These are phyloP conservation scores for Parnassius apollo DNA, from an alignment of 2,888 invertebrate genomes.

Conservation along the genomic window DNA sequence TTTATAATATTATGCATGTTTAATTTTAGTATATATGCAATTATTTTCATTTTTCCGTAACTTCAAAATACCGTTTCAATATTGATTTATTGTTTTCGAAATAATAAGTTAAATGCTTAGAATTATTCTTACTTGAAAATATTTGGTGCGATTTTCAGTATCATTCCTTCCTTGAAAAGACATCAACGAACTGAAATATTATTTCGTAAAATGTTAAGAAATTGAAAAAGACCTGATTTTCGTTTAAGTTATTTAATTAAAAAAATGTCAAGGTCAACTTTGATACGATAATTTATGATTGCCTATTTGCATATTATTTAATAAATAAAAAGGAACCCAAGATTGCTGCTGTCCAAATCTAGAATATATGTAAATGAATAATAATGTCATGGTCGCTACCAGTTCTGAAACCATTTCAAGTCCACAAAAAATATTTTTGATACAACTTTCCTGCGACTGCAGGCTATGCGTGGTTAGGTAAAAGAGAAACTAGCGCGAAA, in stretches of 20 bases:
- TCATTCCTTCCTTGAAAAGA: constrained; percentile 34
- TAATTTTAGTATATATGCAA: neutral
- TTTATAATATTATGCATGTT: constrained; percentile 18
- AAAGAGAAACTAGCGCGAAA: constrained; percentile 59
- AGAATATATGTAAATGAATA: neutral
- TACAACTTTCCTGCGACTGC: constrained; percentile 42
- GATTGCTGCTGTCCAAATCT: neutral
- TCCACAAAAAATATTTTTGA: constrained; percentile 26
- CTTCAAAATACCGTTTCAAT: no score
- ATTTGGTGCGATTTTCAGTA: neutral
- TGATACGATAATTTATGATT: no score
- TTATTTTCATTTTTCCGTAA: no score
- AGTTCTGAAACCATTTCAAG: constrained; percentile 23
- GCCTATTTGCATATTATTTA: no score
- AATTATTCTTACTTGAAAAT: neutral
- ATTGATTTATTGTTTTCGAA: neutral
- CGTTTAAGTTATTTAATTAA: no score
- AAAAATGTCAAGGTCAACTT: no score
- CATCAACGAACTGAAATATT: constrained; percentile 37
- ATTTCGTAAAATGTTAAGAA: no score
- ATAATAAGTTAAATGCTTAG: neutral
- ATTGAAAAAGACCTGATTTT: no score
- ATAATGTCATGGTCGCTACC: constrained; percentile 31
- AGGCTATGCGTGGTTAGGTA: constrained; percentile 59
- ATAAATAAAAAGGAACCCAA: neutral